Evolutionary conservation across 2,888 invertebrate species (phyloP).

Genomic region (Tolmerus cingulatus): DNA sequence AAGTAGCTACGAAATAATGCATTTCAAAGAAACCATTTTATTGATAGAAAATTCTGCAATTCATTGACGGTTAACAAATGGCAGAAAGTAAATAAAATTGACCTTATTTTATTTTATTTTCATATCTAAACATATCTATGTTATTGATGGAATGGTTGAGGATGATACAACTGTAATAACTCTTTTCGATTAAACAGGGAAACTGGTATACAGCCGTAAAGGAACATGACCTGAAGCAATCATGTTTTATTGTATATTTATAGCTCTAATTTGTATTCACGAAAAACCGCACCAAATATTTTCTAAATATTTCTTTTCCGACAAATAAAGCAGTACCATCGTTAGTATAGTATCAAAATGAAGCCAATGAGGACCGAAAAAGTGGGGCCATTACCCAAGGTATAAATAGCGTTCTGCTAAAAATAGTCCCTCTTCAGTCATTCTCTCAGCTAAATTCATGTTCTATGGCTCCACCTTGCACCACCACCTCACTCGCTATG

Average conservation of each 20-base stretch:
- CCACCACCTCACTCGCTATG: not conserved
- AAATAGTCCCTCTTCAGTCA: not conserved
- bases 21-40: no score
- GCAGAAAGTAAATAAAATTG: no score
- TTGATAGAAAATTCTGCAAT: no score
- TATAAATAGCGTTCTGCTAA: conserved; percentile 30
- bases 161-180: no score
- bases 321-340: not conserved
- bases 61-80: no score
- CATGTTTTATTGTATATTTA: not conserved
- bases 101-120: no score
- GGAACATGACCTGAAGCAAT: not conserved
- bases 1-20: no score
- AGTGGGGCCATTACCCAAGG: conserved; percentile 26
- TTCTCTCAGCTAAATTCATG: not conserved
- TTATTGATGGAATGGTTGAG: no score
- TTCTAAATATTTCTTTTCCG: not conserved
- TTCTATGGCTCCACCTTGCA: not conserved
- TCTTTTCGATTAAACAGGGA: not conserved
- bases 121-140: no score
- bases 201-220: not conserved
- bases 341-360: not conserved
- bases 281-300: not conserved
- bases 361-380: conserved; percentile 4
- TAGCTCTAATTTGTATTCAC: not conserved